These are phyloP conservation scores for Dichetophora obliterata DNA, from an alignment of 2,888 invertebrate species.

Conservation along the genomic window DNA sequence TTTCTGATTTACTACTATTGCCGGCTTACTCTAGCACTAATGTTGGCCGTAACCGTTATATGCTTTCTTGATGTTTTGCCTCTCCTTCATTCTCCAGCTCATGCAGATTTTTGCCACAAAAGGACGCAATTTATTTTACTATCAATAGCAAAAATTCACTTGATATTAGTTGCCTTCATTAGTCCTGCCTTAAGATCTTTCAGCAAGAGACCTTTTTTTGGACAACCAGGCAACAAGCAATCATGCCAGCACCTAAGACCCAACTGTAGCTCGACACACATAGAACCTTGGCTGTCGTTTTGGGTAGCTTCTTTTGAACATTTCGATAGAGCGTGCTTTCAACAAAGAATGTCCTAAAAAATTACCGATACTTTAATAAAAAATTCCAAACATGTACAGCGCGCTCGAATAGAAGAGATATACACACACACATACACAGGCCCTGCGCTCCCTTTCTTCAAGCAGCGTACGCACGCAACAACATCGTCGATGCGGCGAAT, in stretches of 20 bases:
- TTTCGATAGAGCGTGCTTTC: neutral
- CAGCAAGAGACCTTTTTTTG: neutral
- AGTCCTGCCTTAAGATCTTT: constrained; percentile 7
- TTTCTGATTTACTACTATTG: too few species aligned
- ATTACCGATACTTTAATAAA: constrained; percentile 8
- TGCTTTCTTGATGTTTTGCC: too few species aligned
- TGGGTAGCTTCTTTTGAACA: neutral
- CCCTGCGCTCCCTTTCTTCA: neutral
- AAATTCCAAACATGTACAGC: constrained; percentile 1
- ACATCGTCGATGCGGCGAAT: neutral
- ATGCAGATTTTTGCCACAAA: neutral
- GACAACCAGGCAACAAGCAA: too few species aligned
- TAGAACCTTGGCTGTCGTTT: too few species aligned
- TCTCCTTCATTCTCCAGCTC: too few species aligned
- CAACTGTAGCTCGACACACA: too few species aligned
- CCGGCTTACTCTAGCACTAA: too few species aligned
- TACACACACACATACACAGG: neutral
- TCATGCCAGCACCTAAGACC: too few species aligned
- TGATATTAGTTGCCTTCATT: constrained; percentile 26
- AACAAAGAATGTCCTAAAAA: constrained; percentile 9
- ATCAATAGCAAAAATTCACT: constrained; percentile 24
- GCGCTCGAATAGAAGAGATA: neutral
- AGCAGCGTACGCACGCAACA: neutral
- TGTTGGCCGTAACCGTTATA: too few species aligned
- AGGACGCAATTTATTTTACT: constrained; percentile 18